Evolutionary conservation across 1,140 invertebrate genomes (phyloP).

Genomic region (Lerema accius): DNA sequence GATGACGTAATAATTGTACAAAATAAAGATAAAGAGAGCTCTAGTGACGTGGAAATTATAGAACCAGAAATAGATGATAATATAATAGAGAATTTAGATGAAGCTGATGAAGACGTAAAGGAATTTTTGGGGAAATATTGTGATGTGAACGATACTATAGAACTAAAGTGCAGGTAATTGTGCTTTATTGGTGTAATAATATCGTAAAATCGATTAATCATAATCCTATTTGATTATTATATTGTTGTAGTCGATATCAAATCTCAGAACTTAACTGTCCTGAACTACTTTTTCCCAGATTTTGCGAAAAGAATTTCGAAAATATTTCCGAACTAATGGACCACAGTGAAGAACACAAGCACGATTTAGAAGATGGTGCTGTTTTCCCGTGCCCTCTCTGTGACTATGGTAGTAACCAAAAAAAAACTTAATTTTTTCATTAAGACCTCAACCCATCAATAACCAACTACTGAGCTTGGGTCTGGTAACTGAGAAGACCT

Average conservation of each 20-base stretch:
- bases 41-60: slow-evolving; percentile 70
- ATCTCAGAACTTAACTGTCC: too few species aligned
- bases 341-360: slow-evolving; percentile 63
- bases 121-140: slow-evolving; percentile 70
- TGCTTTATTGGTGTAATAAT: too few species aligned
- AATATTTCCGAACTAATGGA: slow-evolving; percentile 50
- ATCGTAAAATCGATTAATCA: too few species aligned
- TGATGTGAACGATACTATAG: slow-evolving; percentile 41
- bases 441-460: too few species aligned
- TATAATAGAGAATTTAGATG: slow-evolving; percentile 69
- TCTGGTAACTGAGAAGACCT: too few species aligned
- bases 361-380: slow-evolving; percentile 57
- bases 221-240: too few species aligned
- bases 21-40: slow-evolving; percentile 57
- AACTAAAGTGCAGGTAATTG: slow-evolving; percentile 73
- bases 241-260: too few species aligned
- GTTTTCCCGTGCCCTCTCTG: slow-evolving; percentile 68
- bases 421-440: too few species aligned
- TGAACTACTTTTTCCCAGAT: slow-evolving; percentile 54
- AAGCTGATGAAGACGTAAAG: slow-evolving; percentile 69
- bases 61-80: slow-evolving; percentile 61
- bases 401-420: slow-evolving; percentile 73
- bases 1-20: slow-evolving; percentile 62
- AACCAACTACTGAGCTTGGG: too few species aligned
- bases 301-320: slow-evolving; percentile 59